Conservation (phyloP, 2,113 vertebrate species). For the Silurus glanis region DNA sequence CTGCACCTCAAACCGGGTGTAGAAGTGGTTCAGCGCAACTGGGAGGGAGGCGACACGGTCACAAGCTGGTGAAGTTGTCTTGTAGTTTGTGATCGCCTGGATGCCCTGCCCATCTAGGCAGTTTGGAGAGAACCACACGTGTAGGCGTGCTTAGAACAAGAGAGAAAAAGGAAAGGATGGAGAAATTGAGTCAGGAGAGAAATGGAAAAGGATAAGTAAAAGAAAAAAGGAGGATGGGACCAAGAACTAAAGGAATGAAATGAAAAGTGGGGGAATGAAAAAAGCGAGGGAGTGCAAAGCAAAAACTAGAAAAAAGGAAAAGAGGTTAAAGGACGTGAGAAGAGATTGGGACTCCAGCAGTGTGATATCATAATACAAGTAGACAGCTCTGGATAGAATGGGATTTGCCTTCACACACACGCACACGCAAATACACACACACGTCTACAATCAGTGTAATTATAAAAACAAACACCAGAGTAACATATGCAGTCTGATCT, state of each 20-base stretch:
- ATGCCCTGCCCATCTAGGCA: neutral
- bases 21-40: too few relatives aligned
- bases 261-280: neutral
- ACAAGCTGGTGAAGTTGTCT: too few relatives aligned
- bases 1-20: too few relatives aligned
- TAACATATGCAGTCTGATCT: conserved; percentile 1
- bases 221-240: neutral
- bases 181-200: neutral
- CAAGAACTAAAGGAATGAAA: neutral
- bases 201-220: neutral
- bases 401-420: conserved; percentile 48
- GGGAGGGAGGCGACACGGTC: too few relatives aligned
- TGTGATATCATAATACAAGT: conserved; percentile 61
- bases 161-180: neutral
- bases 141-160: neutral
- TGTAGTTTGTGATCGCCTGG: too few relatives aligned
- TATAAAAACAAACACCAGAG: neutral
- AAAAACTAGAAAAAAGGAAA: neutral
- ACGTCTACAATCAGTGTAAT: neutral
- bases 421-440: conserved; percentile 17
- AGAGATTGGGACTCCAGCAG: conserved; percentile 36
- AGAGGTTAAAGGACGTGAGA: neutral
- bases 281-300: neutral
- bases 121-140: neutral
- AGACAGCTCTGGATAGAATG: conserved; percentile 55